Base-by-base conservation (phyloP, 2,113 vertebrate genomes). In the Oncorhynchus gorbuscha region DNA sequence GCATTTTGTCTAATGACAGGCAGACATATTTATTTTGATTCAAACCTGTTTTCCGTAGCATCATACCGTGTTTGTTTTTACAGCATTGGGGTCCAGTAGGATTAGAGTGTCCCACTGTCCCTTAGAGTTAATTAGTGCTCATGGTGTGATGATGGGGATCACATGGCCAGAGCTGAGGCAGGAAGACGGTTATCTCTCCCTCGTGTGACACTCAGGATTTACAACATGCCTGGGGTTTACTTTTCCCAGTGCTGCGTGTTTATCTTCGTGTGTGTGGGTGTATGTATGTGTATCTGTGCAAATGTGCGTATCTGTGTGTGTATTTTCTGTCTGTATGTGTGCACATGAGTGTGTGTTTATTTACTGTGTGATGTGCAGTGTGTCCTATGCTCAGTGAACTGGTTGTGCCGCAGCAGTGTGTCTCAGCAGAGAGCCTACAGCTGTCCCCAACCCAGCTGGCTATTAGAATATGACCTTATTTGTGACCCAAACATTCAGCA, bases 371-470 rank as follows among this genome's bases (percentile, higher is more conserved):
- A 24, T 39, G 3, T 35, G 39, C 39, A 16, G 32, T 69, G 67
- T 69, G 32, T 69, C 5, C 28, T n/a, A 7, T 69, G 32, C 67
- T 20, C 18, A 64, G n/a, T 64, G 62, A 64, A 64, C 62, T 26
- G 62, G 20, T 64, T 64, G 62, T 64, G 9, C 62, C 22, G 0
- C 62, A 64, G 28, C 67, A 69, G 76, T 68, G 65, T 76, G 81
- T 79, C 77, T 77, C 74, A 73, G 72, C 58, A 62, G 72, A 61
- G 28, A 62, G 72, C 73, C 85, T 77, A 73, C 86, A 87, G 87
- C 88, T 87, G 83, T 83, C 64, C 70, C 62, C 39, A 72, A 49
- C 75, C 58, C 83, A 85, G 81, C 84, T 78, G 82, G 77, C 77
- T 59, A 51, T 80, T 24, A 59, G 16, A 73, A 7, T 55, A 39